Base-by-base conservation (phyloP, 2,797 vertebrate species). In the Phoeniculus purpureus region DNA sequence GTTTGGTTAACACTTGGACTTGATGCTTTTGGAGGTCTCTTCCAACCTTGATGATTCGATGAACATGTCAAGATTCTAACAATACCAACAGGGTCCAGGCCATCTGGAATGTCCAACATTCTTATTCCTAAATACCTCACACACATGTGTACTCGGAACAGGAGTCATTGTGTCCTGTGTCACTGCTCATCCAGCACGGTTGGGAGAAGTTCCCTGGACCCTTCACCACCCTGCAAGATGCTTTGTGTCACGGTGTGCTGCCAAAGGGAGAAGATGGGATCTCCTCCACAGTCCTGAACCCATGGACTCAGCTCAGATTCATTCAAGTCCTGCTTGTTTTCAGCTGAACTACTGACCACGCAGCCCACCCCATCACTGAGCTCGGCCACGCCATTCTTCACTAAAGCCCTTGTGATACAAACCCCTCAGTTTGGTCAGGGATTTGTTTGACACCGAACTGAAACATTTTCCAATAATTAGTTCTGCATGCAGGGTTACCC, bases 31-130 rank as follows among this genome's bases (percentile, higher is more conserved):
- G 43, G 43, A 43, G 43, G 43, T 43, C 43, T 43, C 43, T 43
- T 43, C 43, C 43, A 43, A 43, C 43, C 43, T 43, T 43, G 14
- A 43, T 43, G 43, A 16, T 43, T 43, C 43, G 10, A 43, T 43
- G 43, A 43, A 43, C 9, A 4, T 23, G 19, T 37, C 0, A 0
- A 32, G 7, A 11, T 67, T 65, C 22, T 71, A 23, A 72, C 26
- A 75, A 27, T 8, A 55, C 20, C 77, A 89, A 7, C 4, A 12
- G 9, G 9, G 61, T 5, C n/a, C 64, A 64, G 43, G 62, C 5
- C 4, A 3, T 12, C 16, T 40, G 59, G 34, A 5, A 50, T 21
- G 11, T 55, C 26, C 71, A 62, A 5, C 16, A 32, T 7, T 20
- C 26, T 7, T 4, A 7, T 29, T 50, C 25, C 5, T 7, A 9